Evolutionary conservation across 2,888 invertebrate species (phyloP).

Genomic region (Poecilobothrus nobilitatus): DNA sequence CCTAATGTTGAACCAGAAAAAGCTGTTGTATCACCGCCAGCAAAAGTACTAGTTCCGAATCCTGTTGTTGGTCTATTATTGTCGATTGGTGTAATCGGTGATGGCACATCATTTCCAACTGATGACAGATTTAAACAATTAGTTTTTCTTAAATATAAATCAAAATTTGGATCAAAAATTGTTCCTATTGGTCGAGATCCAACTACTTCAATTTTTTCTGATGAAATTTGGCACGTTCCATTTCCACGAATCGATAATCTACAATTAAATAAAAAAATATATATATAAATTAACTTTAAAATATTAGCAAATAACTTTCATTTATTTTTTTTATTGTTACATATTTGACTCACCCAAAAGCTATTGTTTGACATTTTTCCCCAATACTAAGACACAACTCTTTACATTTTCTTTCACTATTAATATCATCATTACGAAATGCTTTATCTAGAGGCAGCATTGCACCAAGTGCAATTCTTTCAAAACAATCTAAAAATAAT

Average conservation of each 20-base stretch:
- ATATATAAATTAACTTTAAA: slow-evolving; percentile 12
- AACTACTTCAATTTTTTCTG: slow-evolving; percentile 43
- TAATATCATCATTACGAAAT: slow-evolving; percentile 53
- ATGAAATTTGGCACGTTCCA: slow-evolving; percentile 51
- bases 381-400: slow-evolving; percentile 54
- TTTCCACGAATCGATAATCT: slow-evolving; percentile 56
- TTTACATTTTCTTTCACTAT: slow-evolving; percentile 53
- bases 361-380: slow-evolving; percentile 54
- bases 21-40: neutral
- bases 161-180: slow-evolving; percentile 52
- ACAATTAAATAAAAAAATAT: slow-evolving; percentile 19
- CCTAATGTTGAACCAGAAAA: slow-evolving; percentile 10
- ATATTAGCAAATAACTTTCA: slow-evolving; percentile 8
- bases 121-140: slow-evolving; percentile 43
- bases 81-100: slow-evolving; percentile 1
- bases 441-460: slow-evolving; percentile 52
- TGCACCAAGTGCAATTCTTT: slow-evolving; percentile 55
- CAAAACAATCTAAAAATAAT: slow-evolving; percentile 52
- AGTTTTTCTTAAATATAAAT: slow-evolving; percentile 51
- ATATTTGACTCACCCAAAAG: slow-evolving; percentile 50
- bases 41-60: slow-evolving; percentile 12
- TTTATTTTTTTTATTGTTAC: too few species aligned
- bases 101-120: neutral
- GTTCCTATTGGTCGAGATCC: slow-evolving; percentile 48
- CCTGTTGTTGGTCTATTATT: slow-evolving; percentile 10